Evolutionary conservation across 2,888 invertebrate genomes (phyloP), one percentile per base, ranked within the genome.

Genomic region (Steromphala cineraria): DNA sequence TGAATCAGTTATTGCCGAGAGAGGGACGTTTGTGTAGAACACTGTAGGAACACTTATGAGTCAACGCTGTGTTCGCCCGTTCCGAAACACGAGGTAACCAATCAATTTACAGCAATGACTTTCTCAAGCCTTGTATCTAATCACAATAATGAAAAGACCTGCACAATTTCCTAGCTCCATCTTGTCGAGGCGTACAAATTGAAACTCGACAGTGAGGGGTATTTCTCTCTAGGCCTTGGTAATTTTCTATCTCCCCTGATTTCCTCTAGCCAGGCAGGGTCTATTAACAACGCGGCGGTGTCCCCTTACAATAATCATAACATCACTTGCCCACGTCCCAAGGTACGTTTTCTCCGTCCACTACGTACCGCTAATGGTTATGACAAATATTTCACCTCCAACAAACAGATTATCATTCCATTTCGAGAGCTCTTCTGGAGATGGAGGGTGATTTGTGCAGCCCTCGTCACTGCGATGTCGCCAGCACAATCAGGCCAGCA

Each of bases 111-210:
- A 53, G 31, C 53, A 76, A 76, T 76, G 76, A 76, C 76, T 76
- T 53, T 76, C 53, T 76, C 31, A 76, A 76, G 55, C 53, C 28
- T 15, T 55, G 53, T 28, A 76, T 17, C 76, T 76, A 76, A 76
- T 76, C 76, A 76, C 19, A 53, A 55, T 76, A 55, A 76, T 76
- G 76, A 76, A 76, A 76, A 53, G 76, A 76, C 76, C 76, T 55
- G 53, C 21, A 62, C 67, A 67, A 78, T 67, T 78, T 78, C 78
- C 78, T 62, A 21, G 36, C 62, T 40, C 67, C 78, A 76, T 53
- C 28, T 28, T n/a, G 46, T 24, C 13, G 24, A n/a, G 19, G 21
- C 19, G 24, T 78, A 53, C 52, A 67, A 78, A 78, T 78, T 78
- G 78, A 78, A 78, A 78, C 52, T 52, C 46, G 78, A 78, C 78